These are phyloP conservation scores for Stenchaetothrips biformis DNA, from an alignment of 2,888 invertebrate species.

Conservation along the genomic window DNA sequence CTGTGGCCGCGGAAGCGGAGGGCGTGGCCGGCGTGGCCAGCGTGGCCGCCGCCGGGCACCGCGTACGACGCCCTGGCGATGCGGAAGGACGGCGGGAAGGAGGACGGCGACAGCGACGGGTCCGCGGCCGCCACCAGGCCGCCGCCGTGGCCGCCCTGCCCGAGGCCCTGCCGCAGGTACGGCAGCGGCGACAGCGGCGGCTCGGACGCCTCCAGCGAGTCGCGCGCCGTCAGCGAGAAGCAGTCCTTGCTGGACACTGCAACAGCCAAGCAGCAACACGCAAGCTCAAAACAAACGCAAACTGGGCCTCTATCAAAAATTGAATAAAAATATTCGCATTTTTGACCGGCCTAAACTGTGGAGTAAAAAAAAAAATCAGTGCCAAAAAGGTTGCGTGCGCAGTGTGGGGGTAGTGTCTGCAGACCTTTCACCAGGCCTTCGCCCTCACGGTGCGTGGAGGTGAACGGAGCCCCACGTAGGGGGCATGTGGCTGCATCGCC, in stretches of 20 bases:
- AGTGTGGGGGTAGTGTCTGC: background rate
- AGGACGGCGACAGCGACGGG: conserved; percentile 44
- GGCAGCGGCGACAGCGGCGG: conserved; percentile 7
- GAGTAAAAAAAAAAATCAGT: too few species aligned
- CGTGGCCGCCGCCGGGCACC: conserved; percentile 37
- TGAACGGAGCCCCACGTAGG: background rate
- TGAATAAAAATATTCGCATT: too few species aligned
- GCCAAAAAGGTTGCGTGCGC: too few species aligned
- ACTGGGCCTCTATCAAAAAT: too few species aligned
- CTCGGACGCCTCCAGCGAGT: conserved; percentile 10
- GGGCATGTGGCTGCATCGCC: conserved; percentile 3
- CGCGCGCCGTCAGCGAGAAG: conserved; percentile 14
- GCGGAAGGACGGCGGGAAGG: conserved; percentile 69
- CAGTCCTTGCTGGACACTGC: conserved; percentile 11
- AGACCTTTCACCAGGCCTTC: background rate
- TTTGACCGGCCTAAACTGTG: too few species aligned
- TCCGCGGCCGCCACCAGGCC: background rate
- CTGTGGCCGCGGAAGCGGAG: conserved; percentile 53
- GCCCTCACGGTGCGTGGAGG: background rate
- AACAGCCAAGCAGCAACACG: background rate
- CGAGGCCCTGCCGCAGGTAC: background rate
- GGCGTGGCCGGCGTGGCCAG: conserved; percentile 44
- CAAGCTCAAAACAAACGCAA: too few species aligned
- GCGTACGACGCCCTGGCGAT: conserved; percentile 54
- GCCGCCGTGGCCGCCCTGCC: background rate